These are phyloP conservation scores for Hephaestus fuliginosus DNA, from an alignment of 2,797 vertebrate species.

Conservation along the genomic window DNA sequence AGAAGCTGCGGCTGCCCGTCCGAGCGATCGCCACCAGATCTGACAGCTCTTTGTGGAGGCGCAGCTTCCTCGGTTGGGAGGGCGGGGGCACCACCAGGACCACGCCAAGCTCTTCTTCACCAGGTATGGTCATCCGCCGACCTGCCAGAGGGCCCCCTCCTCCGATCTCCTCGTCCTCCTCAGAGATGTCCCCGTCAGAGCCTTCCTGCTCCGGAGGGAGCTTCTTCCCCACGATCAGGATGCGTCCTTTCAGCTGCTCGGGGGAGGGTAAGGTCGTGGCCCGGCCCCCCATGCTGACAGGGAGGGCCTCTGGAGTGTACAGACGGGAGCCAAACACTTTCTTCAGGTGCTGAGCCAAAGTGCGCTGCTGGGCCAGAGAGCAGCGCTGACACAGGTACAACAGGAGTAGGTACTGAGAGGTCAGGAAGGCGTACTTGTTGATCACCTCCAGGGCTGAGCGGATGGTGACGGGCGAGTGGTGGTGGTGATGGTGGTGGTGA, in stretches of 20 bases:
- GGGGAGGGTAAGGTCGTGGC: slow-evolving; percentile 90
- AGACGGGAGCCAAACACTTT: slow-evolving; percentile 92
- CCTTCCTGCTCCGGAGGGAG: slow-evolving; percentile 86
- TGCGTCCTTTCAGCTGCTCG: slow-evolving; percentile 92
- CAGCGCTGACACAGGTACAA: slow-evolving; percentile 95
- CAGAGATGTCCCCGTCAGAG: slow-evolving; percentile 95
- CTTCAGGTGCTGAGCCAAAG: slow-evolving; percentile 92
- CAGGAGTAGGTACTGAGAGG: slow-evolving; percentile 94
- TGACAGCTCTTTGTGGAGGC: slow-evolving; percentile 90
- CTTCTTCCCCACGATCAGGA: slow-evolving; percentile 95
- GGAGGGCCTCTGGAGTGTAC: slow-evolving; percentile 88
- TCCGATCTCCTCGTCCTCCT: slow-evolving; percentile 95
- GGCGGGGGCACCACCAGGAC: slow-evolving; percentile 89
- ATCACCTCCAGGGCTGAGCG: slow-evolving; percentile 94
- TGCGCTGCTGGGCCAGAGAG: slow-evolving; percentile 91
- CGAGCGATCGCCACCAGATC: slow-evolving; percentile 89
- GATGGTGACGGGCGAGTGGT: slow-evolving; percentile 87
- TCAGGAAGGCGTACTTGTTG: slow-evolving; percentile 94
- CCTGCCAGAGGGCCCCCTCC: slow-evolving; percentile 86
- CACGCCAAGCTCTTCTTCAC: slow-evolving; percentile 87
- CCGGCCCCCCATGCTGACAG: slow-evolving; percentile 82
- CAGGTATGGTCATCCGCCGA: slow-evolving; percentile 87
- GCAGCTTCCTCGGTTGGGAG: slow-evolving; percentile 88
- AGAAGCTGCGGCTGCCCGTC: slow-evolving; percentile 84
- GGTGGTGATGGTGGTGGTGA: slow-evolving; percentile 83